phyloP scores from a whole-genome alignment of 1,140 invertebrate species.

The Melipona quadrifasciata region DNA sequence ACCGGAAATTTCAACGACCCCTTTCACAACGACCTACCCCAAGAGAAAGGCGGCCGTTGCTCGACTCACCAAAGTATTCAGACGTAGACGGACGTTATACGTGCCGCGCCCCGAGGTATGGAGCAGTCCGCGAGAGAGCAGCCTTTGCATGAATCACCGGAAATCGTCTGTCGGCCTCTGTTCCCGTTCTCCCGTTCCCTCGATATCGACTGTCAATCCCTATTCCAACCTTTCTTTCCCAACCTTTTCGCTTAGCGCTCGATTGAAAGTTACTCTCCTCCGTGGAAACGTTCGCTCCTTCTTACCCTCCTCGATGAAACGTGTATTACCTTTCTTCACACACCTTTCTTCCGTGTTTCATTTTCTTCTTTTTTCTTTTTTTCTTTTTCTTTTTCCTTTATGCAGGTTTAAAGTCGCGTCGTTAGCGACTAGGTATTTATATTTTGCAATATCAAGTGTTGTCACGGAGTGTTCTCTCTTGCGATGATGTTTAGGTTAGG shows the following conservation, averaged over 20 bases:
- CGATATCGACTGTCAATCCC: constrained; percentile 17
- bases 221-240: not conserved
- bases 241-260: not conserved
- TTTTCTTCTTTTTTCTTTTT: not conserved
- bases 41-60: constrained; percentile 49
- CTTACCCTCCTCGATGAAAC: not conserved
- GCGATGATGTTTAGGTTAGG: no score
- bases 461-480: no score
- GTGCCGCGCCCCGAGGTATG: not conserved
- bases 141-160: constrained; percentile 32
- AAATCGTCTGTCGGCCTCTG: constrained; percentile 17
- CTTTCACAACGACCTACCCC: constrained; percentile 51
- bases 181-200: not conserved
- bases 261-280: not conserved
- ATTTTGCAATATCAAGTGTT: no score
- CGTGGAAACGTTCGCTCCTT: no score
- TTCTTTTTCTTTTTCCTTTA: no score
- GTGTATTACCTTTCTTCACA: not conserved
- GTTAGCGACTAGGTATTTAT: no score
- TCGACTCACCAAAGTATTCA: constrained; percentile 32
- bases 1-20: constrained; percentile 53
- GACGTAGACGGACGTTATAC: constrained; percentile 7
- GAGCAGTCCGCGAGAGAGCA: not conserved
- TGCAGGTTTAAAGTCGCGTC: no score
- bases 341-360: not conserved